Evolutionary conservation across 1,140 invertebrate genomes (phyloP).

Genomic region (Anagrus nilaparvatae): DNA sequence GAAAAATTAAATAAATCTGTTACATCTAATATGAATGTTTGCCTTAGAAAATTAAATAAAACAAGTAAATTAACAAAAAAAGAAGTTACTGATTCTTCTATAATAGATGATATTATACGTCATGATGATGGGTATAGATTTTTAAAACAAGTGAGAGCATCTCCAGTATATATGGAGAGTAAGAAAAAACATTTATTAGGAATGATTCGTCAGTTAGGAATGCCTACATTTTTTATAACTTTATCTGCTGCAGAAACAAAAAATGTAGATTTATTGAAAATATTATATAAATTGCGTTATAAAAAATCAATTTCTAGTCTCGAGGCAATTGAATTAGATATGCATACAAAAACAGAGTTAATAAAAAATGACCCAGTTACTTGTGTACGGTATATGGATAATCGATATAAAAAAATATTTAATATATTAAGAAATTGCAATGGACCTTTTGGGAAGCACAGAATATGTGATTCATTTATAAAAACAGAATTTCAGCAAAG

Average conservation of each 20-base stretch:
- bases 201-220: not conserved
- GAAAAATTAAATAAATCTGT: constrained; percentile 15
- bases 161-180: not conserved
- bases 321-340: constrained; percentile 5
- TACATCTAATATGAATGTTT: constrained; percentile 11
- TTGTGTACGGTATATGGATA: constrained; percentile 12
- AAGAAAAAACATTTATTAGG: constrained; percentile 4
- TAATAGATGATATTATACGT: not conserved
- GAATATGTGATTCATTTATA: constrained; percentile 11
- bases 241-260: constrained; percentile 8
- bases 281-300: constrained; percentile 7
- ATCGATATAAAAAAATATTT: constrained; percentile 12
- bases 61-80: not conserved
- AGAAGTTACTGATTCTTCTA: not conserved
- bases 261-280: constrained; percentile 5
- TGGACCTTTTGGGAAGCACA: constrained; percentile 9
- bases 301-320: constrained; percentile 1
- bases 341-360: constrained; percentile 9
- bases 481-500: constrained; percentile 14
- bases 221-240: not conserved
- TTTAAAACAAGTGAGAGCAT: constrained; percentile 1
- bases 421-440: constrained; percentile 5
- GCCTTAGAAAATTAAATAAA: constrained; percentile 8
- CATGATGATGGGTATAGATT: not conserved
- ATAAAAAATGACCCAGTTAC: constrained; percentile 14